phyloP scores from a whole-genome alignment of 2,888 invertebrate species.

The Scaeva pyrastri region DNA sequence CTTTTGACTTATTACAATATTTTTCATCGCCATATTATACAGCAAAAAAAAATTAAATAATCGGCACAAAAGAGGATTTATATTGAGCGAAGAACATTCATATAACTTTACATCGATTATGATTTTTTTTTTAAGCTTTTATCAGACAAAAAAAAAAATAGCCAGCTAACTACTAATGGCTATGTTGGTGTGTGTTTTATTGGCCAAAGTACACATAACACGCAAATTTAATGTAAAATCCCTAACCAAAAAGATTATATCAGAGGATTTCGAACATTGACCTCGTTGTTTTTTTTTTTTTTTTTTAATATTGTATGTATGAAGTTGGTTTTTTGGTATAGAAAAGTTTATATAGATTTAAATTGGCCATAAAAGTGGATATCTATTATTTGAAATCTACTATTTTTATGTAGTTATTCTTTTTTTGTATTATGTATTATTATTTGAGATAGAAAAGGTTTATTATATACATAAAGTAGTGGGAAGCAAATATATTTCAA shows the following conservation, averaged over 20 bases:
- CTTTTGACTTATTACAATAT: conserved; percentile 5
- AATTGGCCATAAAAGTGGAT: neutral
- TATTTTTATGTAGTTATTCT: neutral
- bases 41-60: conserved; percentile 12
- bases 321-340: conserved; percentile 43
- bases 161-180: neutral
- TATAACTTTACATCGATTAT: conserved; percentile 17
- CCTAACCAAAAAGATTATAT: conserved; percentile 44
- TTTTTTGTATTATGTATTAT: no score
- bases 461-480: no score
- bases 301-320: no score
- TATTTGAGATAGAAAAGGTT: no score
- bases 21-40: conserved; percentile 35
- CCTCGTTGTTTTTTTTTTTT: no score
- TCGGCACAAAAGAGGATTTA: conserved; percentile 26
- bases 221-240: conserved; percentile 37
- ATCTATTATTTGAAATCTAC: conserved; percentile 13
- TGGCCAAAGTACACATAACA: conserved; percentile 12
- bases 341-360: neutral
- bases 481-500: no score
- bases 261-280: conserved; percentile 48
- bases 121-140: conserved; percentile 22
- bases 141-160: neutral
- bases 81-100: conserved; percentile 17
- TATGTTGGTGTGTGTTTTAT: conserved; percentile 29